Base-by-base conservation (phyloP, 1,140 invertebrate species). In the Neotoxoptera formosana region DNA sequence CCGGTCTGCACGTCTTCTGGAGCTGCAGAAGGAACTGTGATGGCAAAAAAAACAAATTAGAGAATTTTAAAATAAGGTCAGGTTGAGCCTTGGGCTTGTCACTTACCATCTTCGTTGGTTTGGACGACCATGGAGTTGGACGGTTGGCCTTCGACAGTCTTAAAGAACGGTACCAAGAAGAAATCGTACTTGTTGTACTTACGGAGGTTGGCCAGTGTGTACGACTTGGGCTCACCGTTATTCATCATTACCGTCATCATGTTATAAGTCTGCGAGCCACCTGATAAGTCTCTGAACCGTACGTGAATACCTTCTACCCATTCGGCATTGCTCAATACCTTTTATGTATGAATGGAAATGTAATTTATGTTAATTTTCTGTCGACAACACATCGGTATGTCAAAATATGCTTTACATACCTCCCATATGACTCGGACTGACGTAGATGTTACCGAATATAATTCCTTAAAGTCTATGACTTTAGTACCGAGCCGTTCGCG, bases 241-340 rank as follows among this genome's bases (percentile, higher is more conserved):
- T 93, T 93, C 94, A 96, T 97, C 90, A 97, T 95, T 0, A 97
- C 97, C 1, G 97, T 97, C 14, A 97, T 95, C 95, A 97, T 97
- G 94, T 97, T 96, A 94, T 97, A 97, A 94, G 97, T 96, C 0
- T 96, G 96, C 67, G 95, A 96, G 90, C 96, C 95, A 87, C 95
- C 95, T 23, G 97, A 97, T 89, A 97, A 95, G 94, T 98, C 97
- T 93, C 98, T 97, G 95, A 98, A 99, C 94, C 98, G 97, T 87
- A 99, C 97, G 95, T 99, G 99, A 36, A 99, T 97, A 23, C 99
- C 99, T 96, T 99, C 98, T 1, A 99, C 96, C 94, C 96, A 95
- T 93, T 96, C 95, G 9, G 95, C 95, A 45, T 95, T 95, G 93
- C 95, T 95, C 20, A 96, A 95, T 84, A 96, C 95, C 96, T 96